Base-by-base conservation (phyloP, 2,113 vertebrate genomes). In the Cephalopholis sonnerati region DNA sequence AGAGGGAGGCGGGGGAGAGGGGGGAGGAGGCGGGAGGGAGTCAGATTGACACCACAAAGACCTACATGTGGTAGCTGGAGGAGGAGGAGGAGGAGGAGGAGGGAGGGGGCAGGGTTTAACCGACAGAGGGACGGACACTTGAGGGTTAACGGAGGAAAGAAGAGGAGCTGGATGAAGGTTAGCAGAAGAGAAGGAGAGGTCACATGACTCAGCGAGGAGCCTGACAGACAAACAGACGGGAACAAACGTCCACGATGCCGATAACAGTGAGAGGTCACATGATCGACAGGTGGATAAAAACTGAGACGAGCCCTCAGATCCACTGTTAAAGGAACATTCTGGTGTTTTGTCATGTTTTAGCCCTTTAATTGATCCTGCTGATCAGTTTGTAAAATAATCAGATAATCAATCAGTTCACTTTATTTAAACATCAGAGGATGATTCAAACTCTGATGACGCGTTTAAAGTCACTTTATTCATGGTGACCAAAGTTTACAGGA, bases 11-110 rank as follows among this genome's bases (percentile, higher is more conserved):
- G 24, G 55, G 6, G 87, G 91, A 18, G 50, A 88, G 94, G 80
- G 93, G 88, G 48, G 93, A 91, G 81, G 93, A 93, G 66, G 93
- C 91, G 0, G 91, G 88, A 24, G 91, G 88, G 81, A 89, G 90
- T 77, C 95, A 95, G 61, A 96, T 96, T n/a, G 95, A 96, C 91
- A 96, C 96, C 12, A 95, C 95, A 46, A 96, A 96, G 91, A 96
- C 95, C 0, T 96, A 96, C 84, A 94, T 96, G 92, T 96, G 96
- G 96, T 96, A 96, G 89, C 87, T 27, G 69, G 48, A 51, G 82
- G 58, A 24, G 67, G 41, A 44, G 41, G 36, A 68, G 25, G 55
- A 20, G 27, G 54, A 64, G 22, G 67, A 68, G 25, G 55, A 20
- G 27, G 54, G 62, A 69, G 32, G 32, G 32, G 32, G 32, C 7